Percentiles rank a stretch among this genome's conserved stretches.
Conservation (phyloP, 2,113 vertebrate genomes). For the Antennarius striatus region DNA sequence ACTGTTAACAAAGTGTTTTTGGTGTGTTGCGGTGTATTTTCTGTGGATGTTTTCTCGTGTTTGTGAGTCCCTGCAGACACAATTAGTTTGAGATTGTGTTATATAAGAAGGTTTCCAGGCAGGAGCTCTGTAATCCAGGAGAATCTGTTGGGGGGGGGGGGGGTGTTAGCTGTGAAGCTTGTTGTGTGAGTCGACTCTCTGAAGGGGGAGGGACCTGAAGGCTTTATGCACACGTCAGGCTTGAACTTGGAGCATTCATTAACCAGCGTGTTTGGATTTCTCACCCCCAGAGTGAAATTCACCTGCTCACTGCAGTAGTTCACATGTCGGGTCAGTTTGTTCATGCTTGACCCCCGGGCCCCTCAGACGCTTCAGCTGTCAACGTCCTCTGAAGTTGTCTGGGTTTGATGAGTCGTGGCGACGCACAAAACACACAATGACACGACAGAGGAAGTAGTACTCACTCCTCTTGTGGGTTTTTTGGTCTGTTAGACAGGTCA, state of each 20-base stretch:
- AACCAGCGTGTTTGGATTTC: background rate
- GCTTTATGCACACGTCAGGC: slow-evolving; percentile 18
- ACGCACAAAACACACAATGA: no score
- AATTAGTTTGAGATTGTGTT: slow-evolving; percentile 33
- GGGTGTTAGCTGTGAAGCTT: slow-evolving; percentile 42
- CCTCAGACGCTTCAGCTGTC: no score
- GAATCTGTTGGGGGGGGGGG: slow-evolving; percentile 56
- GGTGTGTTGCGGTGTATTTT: background rate
- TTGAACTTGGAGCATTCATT: background rate
- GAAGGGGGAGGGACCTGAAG: slow-evolving; percentile 20
- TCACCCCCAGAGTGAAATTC: no score
- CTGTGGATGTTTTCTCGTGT: no score
- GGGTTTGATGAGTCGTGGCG: no score
- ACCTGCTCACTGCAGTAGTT: no score
- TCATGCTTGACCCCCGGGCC: no score
- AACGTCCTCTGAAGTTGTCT: no score
- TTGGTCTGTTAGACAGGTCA: no score
- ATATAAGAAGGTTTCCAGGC: slow-evolving; percentile 62
- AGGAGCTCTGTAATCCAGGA: slow-evolving; percentile 54
- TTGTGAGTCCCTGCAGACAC: background rate
- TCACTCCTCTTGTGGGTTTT: no score
- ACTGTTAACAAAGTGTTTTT: slow-evolving; percentile 7
- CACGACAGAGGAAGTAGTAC: no score
- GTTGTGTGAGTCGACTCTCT: slow-evolving; percentile 26
- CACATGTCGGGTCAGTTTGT: no score